Conservation (phyloP, 1,140 invertebrate genomes). For the Phortica variegata region DNA sequence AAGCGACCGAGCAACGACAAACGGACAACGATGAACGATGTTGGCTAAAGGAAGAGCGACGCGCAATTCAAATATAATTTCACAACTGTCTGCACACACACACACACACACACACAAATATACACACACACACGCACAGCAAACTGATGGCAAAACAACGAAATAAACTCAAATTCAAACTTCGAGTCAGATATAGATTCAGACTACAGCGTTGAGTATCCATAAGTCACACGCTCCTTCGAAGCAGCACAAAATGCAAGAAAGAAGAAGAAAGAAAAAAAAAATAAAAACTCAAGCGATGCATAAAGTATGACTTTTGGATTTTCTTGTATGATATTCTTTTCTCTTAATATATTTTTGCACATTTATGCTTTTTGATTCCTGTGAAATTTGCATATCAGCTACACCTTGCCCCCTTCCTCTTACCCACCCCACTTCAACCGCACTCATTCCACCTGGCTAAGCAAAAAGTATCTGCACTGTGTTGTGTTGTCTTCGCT, state of each 20-base stretch:
- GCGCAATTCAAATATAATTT: conserved; percentile 51
- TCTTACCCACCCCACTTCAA: too few species aligned
- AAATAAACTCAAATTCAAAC: conserved; percentile 17
- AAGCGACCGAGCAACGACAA: too few species aligned
- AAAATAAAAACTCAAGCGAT: too few species aligned
- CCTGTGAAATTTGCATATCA: conserved; percentile 49
- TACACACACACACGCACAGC: not conserved
- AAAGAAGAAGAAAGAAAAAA: too few species aligned
- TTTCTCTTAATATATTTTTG: conserved; percentile 39
- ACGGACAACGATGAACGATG: not conserved
- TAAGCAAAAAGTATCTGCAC: too few species aligned
- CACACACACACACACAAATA: conserved; percentile 20
- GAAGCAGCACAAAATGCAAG: conserved; percentile 2
- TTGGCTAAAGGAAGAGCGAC: not conserved
- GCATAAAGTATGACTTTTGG: not conserved
- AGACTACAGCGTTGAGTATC: conserved; percentile 11
- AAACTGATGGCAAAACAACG: conserved; percentile 18
- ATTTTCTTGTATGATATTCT: conserved; percentile 23
- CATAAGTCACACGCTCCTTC: conserved; percentile 34
- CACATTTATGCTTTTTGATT: conserved; percentile 30
- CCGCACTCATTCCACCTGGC: too few species aligned
- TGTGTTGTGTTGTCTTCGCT: too few species aligned
- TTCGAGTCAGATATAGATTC: not conserved
- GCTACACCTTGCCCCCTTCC: conserved; percentile 3
- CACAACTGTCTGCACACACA: conserved; percentile 52